A percentile compares a stretch with the other conserved stretches of the same genome.
phyloP scores from a whole-genome alignment of 2,888 invertebrate species.

The Dexiosoma caninum region DNA sequence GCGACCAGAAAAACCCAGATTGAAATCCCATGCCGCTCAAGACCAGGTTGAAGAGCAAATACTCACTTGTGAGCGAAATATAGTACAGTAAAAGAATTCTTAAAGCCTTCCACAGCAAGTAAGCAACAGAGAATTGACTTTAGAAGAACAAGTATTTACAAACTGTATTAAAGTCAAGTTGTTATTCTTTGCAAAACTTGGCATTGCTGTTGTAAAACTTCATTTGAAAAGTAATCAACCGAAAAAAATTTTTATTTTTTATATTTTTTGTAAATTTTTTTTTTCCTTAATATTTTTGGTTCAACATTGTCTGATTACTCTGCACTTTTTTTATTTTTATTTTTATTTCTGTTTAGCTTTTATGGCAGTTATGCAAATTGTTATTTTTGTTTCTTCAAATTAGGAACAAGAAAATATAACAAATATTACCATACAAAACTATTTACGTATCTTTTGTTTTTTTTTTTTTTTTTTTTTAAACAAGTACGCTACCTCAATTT shows the following conservation, averaged over 20 bases:
- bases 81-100: too few relatives aligned
- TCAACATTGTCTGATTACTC: neutral
- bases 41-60: too few relatives aligned
- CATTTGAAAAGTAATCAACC: neutral
- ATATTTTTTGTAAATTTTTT: neutral
- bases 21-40: too few relatives aligned
- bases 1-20: too few relatives aligned
- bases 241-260: neutral
- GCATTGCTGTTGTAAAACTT: neutral
- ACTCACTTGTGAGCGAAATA: too few relatives aligned
- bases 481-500: constrained; percentile 3
- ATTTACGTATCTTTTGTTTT: neutral
- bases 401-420: constrained; percentile 33
- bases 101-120: too few relatives aligned
- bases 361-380: constrained; percentile 16
- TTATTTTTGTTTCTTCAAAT: constrained; percentile 45
- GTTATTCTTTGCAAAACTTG: neutral
- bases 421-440: constrained; percentile 30
- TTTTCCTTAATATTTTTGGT: too few relatives aligned
- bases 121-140: too few relatives aligned
- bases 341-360: neutral
- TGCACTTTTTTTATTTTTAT: too few relatives aligned
- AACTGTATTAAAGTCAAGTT: too few relatives aligned
- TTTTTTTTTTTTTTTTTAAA: too few relatives aligned
- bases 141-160: too few relatives aligned